A percentile compares a stretch with the other conserved stretches of the same genome.
phyloP scores from a whole-genome alignment of 2,113 vertebrate genomes.

The Vimba vimba region DNA sequence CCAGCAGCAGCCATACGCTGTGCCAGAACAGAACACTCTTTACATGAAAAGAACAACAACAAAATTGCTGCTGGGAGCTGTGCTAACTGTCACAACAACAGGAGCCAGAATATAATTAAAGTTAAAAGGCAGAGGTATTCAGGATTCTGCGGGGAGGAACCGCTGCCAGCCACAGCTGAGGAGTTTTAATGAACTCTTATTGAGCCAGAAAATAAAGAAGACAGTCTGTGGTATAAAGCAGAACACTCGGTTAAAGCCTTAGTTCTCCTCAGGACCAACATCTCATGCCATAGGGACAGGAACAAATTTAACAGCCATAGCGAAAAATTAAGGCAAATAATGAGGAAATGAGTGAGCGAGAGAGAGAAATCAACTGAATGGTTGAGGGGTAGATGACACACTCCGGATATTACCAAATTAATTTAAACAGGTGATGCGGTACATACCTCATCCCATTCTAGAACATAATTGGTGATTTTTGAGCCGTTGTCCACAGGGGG shows the following conservation, averaged over 20 bases:
- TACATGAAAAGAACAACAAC: conserved; percentile 19
- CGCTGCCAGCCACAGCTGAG: not conserved
- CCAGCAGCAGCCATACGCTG: not conserved
- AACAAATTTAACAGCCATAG: not conserved
- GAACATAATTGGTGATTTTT: conserved; percentile 87
- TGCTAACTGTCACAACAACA: conserved; percentile 23
- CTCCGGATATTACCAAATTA: not conserved
- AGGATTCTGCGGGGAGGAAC: not conserved
- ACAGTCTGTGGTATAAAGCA: not conserved
- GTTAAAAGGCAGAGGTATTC: conserved; percentile 9
- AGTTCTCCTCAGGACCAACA: not conserved
- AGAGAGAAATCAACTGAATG: not conserved
- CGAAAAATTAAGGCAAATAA: not conserved
- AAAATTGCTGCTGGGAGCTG: not conserved
- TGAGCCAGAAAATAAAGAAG: not conserved
- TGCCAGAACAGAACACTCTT: conserved; percentile 11
- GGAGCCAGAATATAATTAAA: conserved; percentile 2
- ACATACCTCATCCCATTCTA: conserved; percentile 90
- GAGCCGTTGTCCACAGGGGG: conserved; percentile 88
- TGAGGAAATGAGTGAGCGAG: not conserved
- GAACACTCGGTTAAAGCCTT: not conserved
- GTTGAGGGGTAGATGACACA: not conserved
- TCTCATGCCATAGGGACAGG: not conserved
- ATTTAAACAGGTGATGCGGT: not conserved
- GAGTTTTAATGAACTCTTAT: not conserved